Conservation (phyloP, 2,113 vertebrate species). For the Corvus cornix region DNA sequence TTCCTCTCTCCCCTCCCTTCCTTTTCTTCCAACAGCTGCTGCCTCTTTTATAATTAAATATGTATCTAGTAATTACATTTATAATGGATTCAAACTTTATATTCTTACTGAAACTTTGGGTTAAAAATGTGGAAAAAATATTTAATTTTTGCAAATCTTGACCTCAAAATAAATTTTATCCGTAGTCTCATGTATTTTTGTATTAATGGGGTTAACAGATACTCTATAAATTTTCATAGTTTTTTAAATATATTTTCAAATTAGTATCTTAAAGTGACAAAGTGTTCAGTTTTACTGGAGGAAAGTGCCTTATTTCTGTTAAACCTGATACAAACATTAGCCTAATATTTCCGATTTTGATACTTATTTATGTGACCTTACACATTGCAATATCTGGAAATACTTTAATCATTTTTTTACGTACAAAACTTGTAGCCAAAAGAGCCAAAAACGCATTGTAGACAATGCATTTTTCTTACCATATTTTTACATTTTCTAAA, state of each 20-base stretch:
- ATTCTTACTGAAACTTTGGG: neutral
- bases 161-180: neutral
- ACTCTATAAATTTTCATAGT: neutral
- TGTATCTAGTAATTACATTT: neutral
- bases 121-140: neutral
- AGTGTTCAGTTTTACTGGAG: neutral
- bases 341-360: neutral
- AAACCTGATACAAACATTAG: neutral
- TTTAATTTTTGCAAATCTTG: neutral
- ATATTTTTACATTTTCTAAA: neutral
- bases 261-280: neutral
- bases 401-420: neutral
- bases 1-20: accelerated
- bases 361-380: neutral
- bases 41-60: neutral
- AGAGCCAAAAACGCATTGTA: neutral
- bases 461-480: neutral
- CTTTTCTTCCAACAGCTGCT: neutral
- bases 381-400: neutral
- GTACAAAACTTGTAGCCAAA: neutral
- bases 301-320: neutral
- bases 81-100: neutral
- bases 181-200: neutral
- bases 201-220: neutral
- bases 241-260: neutral